phyloP scores from a whole-genome alignment of 23 tunicate species.

The Botrylloides violaceus region DNA sequence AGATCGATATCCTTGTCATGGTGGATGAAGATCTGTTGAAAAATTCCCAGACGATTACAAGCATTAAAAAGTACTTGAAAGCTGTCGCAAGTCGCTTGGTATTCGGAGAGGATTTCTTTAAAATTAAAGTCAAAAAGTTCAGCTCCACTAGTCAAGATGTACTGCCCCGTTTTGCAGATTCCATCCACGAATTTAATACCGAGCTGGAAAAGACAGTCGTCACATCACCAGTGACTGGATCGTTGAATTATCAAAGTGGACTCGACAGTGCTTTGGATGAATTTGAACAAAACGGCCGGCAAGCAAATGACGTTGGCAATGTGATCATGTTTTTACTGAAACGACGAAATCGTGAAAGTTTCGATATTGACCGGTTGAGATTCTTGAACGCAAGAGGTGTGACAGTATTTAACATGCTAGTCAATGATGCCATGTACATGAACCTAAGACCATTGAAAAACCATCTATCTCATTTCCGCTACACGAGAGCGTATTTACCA shows the following conservation, averaged over 20 bases:
- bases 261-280: neutral
- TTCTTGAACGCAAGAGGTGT: slow-evolving; percentile 1
- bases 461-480: neutral
- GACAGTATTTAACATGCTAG: slow-evolving; percentile 13
- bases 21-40: slow-evolving; percentile 37
- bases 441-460: neutral
- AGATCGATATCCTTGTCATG: slow-evolving; percentile 31
- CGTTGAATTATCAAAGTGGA: neutral
- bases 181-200: neutral
- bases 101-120: slow-evolving; percentile 13
- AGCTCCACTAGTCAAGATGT: slow-evolving; percentile 6
- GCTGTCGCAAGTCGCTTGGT: neutral
- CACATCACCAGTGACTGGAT: neutral
- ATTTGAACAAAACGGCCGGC: slow-evolving; percentile 2
- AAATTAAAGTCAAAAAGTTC: slow-evolving; percentile 19
- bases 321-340: slow-evolving; percentile 38
- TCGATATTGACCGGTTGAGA: slow-evolving; percentile 4
- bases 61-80: slow-evolving; percentile 4
- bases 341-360: neutral
- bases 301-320: slow-evolving; percentile 9
- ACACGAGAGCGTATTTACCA: neutral
- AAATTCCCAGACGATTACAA: neutral
- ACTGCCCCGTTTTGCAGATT: slow-evolving; percentile 13
- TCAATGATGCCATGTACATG: slow-evolving; percentile 29
- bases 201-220: neutral